phyloP scores from a whole-genome alignment of 2,113 vertebrate species.

The Hemichromis elongatus region DNA sequence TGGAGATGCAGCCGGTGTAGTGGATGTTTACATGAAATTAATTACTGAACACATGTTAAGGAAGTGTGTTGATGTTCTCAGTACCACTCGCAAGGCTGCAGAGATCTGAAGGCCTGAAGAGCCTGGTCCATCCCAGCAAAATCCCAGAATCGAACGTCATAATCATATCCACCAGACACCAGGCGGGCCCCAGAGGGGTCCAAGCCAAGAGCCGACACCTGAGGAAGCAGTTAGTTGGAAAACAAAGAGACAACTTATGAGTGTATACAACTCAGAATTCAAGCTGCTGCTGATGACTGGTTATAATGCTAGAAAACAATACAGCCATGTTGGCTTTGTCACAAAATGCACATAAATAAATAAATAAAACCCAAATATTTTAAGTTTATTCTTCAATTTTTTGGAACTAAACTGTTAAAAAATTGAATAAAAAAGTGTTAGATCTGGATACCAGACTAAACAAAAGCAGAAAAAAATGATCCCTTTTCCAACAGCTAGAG shows the following conservation, averaged over 20 bases:
- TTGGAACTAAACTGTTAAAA: neutral
- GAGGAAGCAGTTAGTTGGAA: neutral
- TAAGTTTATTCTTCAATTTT: neutral
- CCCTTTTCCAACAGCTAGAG: neutral
- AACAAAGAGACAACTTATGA: neutral
- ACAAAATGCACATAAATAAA: neutral
- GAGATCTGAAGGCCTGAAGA: slow-evolving; percentile 88
- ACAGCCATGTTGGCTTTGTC: neutral
- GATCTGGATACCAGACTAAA: neutral
- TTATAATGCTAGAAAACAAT: neutral
- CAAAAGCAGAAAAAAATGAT: neutral
- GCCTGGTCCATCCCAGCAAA: slow-evolving; percentile 97
- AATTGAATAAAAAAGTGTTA: neutral
- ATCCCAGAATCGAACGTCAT: slow-evolving; percentile 94
- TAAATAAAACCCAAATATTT: neutral
- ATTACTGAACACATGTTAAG: slow-evolving; percentile 25
- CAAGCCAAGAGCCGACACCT: slow-evolving; percentile 92
- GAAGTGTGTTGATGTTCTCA: slow-evolving; percentile 41
- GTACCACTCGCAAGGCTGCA: slow-evolving; percentile 95
- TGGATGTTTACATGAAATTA: slow-evolving; percentile 33
- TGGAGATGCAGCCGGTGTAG: neutral
- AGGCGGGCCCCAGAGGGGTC: slow-evolving; percentile 95
- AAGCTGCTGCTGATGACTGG: neutral
- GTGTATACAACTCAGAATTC: neutral
- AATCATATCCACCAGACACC: slow-evolving; percentile 92